A percentile compares a stretch with the other conserved stretches of the same genome.
These are phyloP conservation scores for Lordiphosa collinella DNA, from an alignment of 1,140 invertebrate genomes.

Conservation along the genomic window DNA sequence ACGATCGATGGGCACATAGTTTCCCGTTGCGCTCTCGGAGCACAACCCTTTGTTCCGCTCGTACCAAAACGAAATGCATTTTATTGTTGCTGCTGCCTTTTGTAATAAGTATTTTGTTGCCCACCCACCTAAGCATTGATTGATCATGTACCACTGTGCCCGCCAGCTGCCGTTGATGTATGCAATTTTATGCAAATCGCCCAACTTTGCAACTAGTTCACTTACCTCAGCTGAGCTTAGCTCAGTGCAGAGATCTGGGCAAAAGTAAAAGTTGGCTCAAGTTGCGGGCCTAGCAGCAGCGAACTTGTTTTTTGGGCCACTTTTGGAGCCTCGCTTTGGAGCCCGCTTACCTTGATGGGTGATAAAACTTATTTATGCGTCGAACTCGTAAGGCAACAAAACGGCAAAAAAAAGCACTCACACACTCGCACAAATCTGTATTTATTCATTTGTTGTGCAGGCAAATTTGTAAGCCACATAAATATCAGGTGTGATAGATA, in stretches of 20 bases:
- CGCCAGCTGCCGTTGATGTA: background rate
- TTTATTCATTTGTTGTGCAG: constrained; percentile 12
- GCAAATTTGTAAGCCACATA: constrained; percentile 47
- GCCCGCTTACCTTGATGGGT: constrained; percentile 64
- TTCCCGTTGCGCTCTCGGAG: too few species aligned
- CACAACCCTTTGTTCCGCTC: too few species aligned
- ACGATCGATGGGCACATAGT: too few species aligned
- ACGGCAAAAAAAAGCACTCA: constrained; percentile 16
- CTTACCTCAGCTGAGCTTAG: constrained; percentile 35
- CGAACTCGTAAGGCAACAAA: constrained; percentile 32
- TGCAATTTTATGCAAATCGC: constrained; percentile 51
- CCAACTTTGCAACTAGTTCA: constrained; percentile 73
- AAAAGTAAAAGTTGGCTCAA: constrained; percentile 70
- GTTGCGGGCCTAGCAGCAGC: constrained; percentile 22
- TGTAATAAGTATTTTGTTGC: too few species aligned
- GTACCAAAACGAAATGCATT: too few species aligned
- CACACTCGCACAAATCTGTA: constrained; percentile 2
- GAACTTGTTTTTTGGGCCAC: constrained; percentile 59
- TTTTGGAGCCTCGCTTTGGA: constrained; percentile 20
- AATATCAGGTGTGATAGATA: constrained; percentile 48
- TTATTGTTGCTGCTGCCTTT: too few species aligned
- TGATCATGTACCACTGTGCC: too few species aligned
- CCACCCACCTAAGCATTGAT: background rate
- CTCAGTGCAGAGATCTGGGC: constrained; percentile 13
- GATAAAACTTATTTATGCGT: constrained; percentile 76